These are phyloP conservation scores for Gonatopus flavifemur DNA, from an alignment of 1,140 invertebrate species.

Conservation along the genomic window DNA sequence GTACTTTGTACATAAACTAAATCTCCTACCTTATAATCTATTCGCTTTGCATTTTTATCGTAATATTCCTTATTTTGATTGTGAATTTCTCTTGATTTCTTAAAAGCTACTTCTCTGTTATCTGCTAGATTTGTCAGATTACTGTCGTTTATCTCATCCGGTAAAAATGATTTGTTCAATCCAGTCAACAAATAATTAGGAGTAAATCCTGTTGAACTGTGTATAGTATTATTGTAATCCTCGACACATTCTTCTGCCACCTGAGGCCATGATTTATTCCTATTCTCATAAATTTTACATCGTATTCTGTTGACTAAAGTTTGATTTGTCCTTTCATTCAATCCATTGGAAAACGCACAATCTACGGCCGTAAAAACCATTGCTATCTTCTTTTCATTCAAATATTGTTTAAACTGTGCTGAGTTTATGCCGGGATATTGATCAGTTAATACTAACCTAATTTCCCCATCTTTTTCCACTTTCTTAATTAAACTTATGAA, in stretches of 20 bases:
- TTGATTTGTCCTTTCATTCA: conserved; percentile 20
- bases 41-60: conserved; percentile 19
- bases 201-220: too few species aligned
- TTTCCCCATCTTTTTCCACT: conserved; percentile 13
- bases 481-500: too few species aligned
- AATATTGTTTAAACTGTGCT: too few species aligned
- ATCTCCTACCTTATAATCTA: conserved; percentile 9
- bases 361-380: conserved; percentile 9
- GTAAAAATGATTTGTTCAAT: conserved; percentile 14
- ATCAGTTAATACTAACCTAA: conserved; percentile 9
- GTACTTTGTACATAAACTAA: conserved; percentile 12
- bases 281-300: too few species aligned
- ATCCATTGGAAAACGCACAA: too few species aligned
- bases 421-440: not conserved
- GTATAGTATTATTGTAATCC: conserved; percentile 25
- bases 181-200: conserved; percentile 23
- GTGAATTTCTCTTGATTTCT: conserved; percentile 20
- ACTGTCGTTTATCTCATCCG: conserved; percentile 8
- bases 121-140: conserved; percentile 10
- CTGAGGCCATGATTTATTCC: too few species aligned
- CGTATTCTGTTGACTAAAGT: too few species aligned
- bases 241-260: conserved; percentile 23
- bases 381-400: not conserved
- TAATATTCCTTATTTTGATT: too few species aligned
- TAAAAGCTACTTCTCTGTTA: too few species aligned